Base-by-base conservation (phyloP, 2,797 vertebrate species). In the Craterocephalus amniculus region DNA sequence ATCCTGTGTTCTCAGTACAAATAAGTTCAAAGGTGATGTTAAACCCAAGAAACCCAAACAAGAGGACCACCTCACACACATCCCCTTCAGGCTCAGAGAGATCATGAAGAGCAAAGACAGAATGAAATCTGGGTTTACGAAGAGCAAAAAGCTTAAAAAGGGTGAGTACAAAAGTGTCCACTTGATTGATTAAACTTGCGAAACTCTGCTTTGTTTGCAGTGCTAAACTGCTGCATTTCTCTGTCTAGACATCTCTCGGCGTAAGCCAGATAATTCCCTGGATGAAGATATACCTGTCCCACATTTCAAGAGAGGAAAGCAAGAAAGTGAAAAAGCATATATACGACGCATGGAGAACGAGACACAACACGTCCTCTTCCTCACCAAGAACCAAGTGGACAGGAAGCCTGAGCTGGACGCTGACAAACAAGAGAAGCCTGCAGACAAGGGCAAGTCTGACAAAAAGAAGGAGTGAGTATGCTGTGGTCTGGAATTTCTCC, bases 61-160 rank as follows among this genome's bases (percentile, higher is more conserved):
- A 38, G 88, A 84, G 0, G 93, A 96, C 0, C 95, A 97, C 36
- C 94, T 99, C 60, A 81, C 95, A 67, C 88, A 94, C 73, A 98
- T 99, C 80, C 98, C 97, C 0, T 98, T 95, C 73, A 95, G 92
- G 16, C 94, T 99, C n/a, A 93, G 95, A 52, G 97, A 97, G 84
- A 96, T 99, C 1, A 97, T 99, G 91, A 95, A 83, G 83, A 96
- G 94, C 85, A 94, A 93, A 0, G 92, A 97, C 52, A 93, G 88
- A 67, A 94, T 98, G 94, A 95, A 95, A 61, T 79, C 57, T 0
- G 88, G 89, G 0, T 4, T 60, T 0, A 20, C 40, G 0, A 83
- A 80, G 56, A 80, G 51, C 70, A 93, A 67, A 72, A 95, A 83
- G 79, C 83, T 12, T 12, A 94, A 51, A 67, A 77, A 79, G 2